Evolutionary conservation across 2,888 invertebrate species (phyloP).

Genomic region (Mesorhabditis belari): DNA sequence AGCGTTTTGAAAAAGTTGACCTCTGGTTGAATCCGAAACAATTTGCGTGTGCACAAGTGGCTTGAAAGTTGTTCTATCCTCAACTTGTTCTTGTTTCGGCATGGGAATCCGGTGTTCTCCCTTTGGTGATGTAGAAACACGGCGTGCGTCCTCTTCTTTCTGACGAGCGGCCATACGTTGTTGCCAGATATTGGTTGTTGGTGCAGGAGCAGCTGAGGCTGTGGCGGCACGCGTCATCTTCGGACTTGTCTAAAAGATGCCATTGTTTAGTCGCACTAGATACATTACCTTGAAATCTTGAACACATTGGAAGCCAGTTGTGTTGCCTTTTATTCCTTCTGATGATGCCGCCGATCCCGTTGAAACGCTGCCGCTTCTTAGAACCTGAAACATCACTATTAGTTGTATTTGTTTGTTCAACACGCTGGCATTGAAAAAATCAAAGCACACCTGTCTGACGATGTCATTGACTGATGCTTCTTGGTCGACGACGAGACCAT

Average conservation of each 20-base stretch:
- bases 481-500: constrained; percentile 85
- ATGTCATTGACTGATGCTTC: constrained; percentile 60
- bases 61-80: no score
- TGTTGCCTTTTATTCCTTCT: no score
- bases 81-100: not conserved
- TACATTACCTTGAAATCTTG: not conserved
- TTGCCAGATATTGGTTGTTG: constrained; percentile 68
- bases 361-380: constrained; percentile 14
- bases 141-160: not conserved
- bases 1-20: no score
- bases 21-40: no score
- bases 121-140: not conserved
- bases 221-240: no score
- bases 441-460: constrained; percentile 16
- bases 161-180: constrained; percentile 60
- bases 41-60: no score
- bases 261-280: not conserved
- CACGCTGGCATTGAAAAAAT: not conserved
- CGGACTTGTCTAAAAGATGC: not conserved
- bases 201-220: constrained; percentile 59
- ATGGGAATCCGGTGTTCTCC: not conserved
- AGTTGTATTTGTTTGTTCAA: not conserved
- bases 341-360: constrained; percentile 21
- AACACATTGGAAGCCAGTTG: no score
- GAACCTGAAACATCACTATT: constrained; percentile 8